phyloP scores from a whole-genome alignment of 2,888 invertebrate genomes.

The Tyria jacobaeae region DNA sequence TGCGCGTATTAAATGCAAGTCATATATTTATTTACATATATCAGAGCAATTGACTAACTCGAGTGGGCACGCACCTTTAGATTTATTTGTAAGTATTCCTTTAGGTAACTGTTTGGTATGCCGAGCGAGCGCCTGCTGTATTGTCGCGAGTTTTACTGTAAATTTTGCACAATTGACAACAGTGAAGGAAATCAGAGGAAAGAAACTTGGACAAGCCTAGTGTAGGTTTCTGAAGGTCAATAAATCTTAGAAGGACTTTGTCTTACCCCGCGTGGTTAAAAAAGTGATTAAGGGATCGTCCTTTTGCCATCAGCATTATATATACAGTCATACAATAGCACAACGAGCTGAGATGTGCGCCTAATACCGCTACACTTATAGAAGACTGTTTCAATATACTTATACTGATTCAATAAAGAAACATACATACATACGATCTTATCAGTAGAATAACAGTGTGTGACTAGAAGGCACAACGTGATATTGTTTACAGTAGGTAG shows the following conservation, averaged over 20 bases:
- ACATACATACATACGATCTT: neutral
- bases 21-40: no score
- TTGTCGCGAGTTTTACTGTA: neutral
- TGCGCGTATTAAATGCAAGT: no score
- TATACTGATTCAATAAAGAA: neutral
- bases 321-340: no score
- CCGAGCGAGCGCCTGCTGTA: neutral
- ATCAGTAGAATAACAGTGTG: constrained; percentile 6
- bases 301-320: no score
- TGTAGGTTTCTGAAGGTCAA: no score
- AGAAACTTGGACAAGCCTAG: no score
- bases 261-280: no score
- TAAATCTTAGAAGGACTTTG: no score
- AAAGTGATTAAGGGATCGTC: no score
- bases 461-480: constrained; percentile 8
- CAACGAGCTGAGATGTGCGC: no score
- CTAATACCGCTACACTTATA: neutral
- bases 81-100: neutral
- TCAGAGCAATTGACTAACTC: neutral
- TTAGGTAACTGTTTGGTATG: neutral
- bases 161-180: neutral
- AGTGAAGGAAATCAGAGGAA: no score
- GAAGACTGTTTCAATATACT: neutral
- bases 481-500: constrained; percentile 41
- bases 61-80: neutral